Conservation (phyloP, 2,888 invertebrate species). For the Shargacucullia verbasci region DNA sequence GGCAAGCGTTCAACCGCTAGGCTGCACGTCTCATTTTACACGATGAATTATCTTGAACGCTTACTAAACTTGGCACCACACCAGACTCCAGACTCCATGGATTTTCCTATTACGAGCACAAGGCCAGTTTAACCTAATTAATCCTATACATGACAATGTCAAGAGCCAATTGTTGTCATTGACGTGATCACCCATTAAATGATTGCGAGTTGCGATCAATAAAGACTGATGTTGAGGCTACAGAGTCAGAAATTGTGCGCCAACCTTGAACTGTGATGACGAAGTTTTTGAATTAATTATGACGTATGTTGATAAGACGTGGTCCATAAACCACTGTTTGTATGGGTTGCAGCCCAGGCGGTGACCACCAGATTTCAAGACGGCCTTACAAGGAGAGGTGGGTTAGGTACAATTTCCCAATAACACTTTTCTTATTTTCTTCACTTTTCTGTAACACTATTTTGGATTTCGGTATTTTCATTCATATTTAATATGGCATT, state of each 20-base stretch:
- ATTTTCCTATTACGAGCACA: slow-evolving; percentile 30
- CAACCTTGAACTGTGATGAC: slow-evolving; percentile 43
- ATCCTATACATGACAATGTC: slow-evolving; percentile 18
- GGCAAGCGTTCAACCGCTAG: too few species aligned
- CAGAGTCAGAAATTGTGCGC: slow-evolving; percentile 21
- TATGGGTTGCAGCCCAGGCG: too few species aligned
- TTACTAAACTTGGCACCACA: slow-evolving; percentile 32
- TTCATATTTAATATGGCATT: too few species aligned
- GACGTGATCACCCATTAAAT: slow-evolving; percentile 10
- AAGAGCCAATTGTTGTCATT: slow-evolving; percentile 30
- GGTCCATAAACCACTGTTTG: too few species aligned
- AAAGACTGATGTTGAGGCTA: slow-evolving; percentile 21
- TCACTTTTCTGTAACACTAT: too few species aligned
- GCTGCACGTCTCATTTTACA: too few species aligned
- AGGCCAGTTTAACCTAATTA: slow-evolving; percentile 34
- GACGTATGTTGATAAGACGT: neutral
- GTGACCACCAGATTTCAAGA: too few species aligned
- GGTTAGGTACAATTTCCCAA: too few species aligned
- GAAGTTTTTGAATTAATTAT: slow-evolving; percentile 36
- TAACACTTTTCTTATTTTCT: too few species aligned
- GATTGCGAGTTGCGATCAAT: slow-evolving; percentile 9
- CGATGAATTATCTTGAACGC: slow-evolving; percentile 2
- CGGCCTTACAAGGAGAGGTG: too few species aligned
- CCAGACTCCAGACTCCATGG: slow-evolving; percentile 33
- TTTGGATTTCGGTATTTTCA: too few species aligned